Evolutionary conservation across 1,140 invertebrate genomes (phyloP), one percentile per base, ranked within the genome.

Genomic region (Trichonephila clavipes): DNA sequence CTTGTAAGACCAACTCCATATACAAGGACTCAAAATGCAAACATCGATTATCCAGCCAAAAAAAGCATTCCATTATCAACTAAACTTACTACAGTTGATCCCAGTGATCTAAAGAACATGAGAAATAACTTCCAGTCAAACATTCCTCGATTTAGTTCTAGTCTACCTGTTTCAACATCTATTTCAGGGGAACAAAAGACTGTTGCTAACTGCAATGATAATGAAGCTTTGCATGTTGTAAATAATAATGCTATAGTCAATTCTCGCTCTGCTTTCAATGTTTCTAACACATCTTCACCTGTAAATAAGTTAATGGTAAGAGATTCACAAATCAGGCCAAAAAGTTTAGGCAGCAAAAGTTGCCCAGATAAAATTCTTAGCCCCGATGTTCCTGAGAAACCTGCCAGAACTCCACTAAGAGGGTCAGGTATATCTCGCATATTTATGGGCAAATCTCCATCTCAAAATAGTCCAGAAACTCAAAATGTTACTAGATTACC

Each of bases 81-180:
- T 18, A 94, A 94, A 69, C 18, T 87, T 0, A 44, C 44, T 19
- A 82, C 66, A 16, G 40, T 77, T 3, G 89, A 94, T n/a, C 94
- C 66, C 6, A 24, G 81, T 24, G 85, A 92, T 59, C 10, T 87
- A 28, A 94, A 91, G 21, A 85, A 83, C 24, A 14, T 62, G 19
- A 94, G 88, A 44, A 86, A 94, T 44, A 66, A 40, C 24, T 90
- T 72, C 40, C 94, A 94, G 64, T 94, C 94, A n/a, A 94, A 66
- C 81, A 94, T 94, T 87, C 94, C 94, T 34, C 64, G 94, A 12
- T 92, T 92, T 77, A 94, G 89, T 40, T 91, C 94, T 91, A 92
- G 89, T 88, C 89, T 89, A 91, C 85, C 90, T n/a, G 61, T 58
- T 72, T 28, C 93, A 83, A 72, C 88, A 34, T 34, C 82, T n/a